These are phyloP conservation scores for Carcina quercana DNA, from an alignment of 2,888 invertebrate species.

Conservation along the genomic window DNA sequence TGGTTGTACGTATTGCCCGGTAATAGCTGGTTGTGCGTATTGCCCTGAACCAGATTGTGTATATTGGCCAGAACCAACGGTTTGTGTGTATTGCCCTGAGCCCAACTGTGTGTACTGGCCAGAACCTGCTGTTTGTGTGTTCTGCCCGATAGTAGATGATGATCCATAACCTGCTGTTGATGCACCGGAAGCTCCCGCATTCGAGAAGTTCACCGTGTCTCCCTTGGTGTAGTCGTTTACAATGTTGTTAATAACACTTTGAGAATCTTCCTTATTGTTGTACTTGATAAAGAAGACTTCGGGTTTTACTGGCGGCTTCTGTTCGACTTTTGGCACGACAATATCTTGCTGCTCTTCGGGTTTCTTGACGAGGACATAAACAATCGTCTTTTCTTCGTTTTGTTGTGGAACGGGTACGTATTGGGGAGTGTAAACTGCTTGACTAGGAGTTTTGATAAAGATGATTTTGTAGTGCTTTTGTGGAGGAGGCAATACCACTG, in stretches of 20 bases:
- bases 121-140: conserved; percentile 4
- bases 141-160: conserved; percentile 6
- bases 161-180: not conserved
- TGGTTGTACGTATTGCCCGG: not conserved
- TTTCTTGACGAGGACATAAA: conserved; percentile 85
- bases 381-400: conserved; percentile 83
- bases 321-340: conserved; percentile 77
- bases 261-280: conserved; percentile 77
- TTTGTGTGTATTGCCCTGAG: conserved; percentile 4
- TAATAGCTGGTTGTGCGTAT: not conserved
- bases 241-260: conserved; percentile 58
- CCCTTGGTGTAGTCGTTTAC: conserved; percentile 51
- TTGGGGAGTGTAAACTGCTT: conserved; percentile 77
- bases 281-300: conserved; percentile 87
- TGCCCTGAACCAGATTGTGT: conserved; percentile 1
- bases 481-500: conserved; percentile 74
- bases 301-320: conserved; percentile 82
- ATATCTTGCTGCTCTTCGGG: conserved; percentile 81
- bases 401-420: conserved; percentile 79
- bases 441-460: conserved; percentile 84
- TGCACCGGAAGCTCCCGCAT: conserved; percentile 5
- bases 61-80: conserved; percentile 9
- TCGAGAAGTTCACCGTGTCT: conserved; percentile 16
- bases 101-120: conserved; percentile 4
- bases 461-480: conserved; percentile 88